Evolutionary conservation across 2,888 invertebrate genomes (phyloP).

Genomic region (Ashinkailepas kermadecensis): DNA sequence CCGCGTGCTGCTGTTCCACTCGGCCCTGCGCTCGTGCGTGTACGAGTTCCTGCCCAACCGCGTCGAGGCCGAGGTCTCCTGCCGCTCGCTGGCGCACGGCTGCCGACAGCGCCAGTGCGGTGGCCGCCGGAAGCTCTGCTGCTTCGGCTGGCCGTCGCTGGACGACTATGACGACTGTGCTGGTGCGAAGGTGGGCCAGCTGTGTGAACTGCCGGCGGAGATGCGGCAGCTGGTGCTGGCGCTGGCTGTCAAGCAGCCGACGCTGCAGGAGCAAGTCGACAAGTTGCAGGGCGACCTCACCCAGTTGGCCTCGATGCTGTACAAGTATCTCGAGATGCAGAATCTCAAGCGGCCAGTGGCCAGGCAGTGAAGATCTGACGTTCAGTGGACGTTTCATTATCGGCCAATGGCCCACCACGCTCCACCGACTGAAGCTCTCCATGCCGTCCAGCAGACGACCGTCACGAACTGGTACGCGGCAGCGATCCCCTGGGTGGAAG

Average conservation of each 20-base stretch:
- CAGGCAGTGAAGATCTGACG: too few relatives aligned
- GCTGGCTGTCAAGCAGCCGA: background rate
- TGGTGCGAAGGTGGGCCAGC: background rate
- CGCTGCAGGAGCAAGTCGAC: background rate
- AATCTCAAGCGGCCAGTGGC: too few relatives aligned
- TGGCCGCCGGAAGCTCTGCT: background rate
- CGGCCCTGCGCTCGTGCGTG: background rate
- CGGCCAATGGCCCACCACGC: too few relatives aligned
- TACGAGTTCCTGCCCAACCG: background rate
- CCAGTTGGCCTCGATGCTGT: background rate
- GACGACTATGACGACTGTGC: background rate
- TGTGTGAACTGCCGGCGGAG: background rate
- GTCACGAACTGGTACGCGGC: too few relatives aligned
- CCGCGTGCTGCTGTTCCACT: constrained; percentile 6
- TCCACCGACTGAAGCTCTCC: too few relatives aligned
- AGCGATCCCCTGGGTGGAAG: too few relatives aligned
- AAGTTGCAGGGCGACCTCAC: background rate
- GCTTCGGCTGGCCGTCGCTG: background rate
- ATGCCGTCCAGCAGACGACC: too few relatives aligned
- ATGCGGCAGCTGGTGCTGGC: background rate
- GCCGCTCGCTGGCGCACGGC: background rate
- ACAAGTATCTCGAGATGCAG: background rate
- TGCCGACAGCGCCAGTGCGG: background rate
- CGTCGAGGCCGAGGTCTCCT: background rate
- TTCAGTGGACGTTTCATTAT: too few relatives aligned